Base-by-base conservation (phyloP, 2,113 vertebrate genomes). In the Empidonax traillii region DNA sequence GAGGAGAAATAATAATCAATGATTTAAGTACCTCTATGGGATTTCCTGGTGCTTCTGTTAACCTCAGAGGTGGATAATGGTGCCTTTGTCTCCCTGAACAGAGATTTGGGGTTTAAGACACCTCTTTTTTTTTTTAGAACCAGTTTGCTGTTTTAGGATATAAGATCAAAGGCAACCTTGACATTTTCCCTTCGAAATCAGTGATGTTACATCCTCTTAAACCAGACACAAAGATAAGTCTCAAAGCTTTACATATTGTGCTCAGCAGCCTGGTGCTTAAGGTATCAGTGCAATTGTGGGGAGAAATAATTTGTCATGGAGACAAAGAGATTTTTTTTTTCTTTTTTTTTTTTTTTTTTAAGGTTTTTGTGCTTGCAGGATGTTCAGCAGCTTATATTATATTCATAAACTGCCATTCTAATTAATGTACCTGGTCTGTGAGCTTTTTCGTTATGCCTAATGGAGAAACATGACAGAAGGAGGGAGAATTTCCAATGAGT, bases 351-450 rank as follows among this genome's bases (percentile, higher is more conserved):
- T 49, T 22, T 49, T 49, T 49, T 23, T 47, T 47, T 3, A 15
- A 46, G 68, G 43, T 25, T 63, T 82, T 93, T 14, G 53, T 89
- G 23, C 56, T 75, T 88, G 51, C 73, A 56, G 14, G 55, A 18
- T 73, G 31, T 84, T 81, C 61, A 53, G 49, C 28, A 80, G 37
- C n/a, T 91, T 69, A 27, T 78, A 74, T 58, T 52, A 27, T 77
- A 87, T 85, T 95, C 49, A 76, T 68, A 68, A 89, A 12, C 20
- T 93, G 22, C 69, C 56, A 44, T 81, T 86, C 61, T 86, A 73
- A 56, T 92, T 69, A 63, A 22, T 72, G 21, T 85, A 77, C 35
- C 59, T 80, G 55, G 15, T 72, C 56, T 71, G 17, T 23, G 87
- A 79, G 44, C 8, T 72, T 83, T 77, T 90, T 46, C 27, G 6